Evolutionary conservation across 2,113 vertebrate species (phyloP), one percentile per base, ranked within the genome.

Genomic region (Oophaga pumilio): DNA sequence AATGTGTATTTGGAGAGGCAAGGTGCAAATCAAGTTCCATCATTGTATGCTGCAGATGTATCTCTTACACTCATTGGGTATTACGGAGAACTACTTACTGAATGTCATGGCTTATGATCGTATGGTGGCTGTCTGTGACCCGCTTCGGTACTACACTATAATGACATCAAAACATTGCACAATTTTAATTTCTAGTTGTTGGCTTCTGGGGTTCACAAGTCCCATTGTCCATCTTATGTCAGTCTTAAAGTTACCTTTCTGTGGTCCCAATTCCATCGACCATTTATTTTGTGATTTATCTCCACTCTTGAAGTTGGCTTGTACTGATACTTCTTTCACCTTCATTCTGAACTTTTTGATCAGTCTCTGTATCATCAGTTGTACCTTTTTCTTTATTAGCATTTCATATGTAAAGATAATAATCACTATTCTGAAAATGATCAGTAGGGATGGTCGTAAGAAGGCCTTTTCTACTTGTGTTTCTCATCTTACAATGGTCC

Each of bases 401-500:
- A 20, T 80, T 7, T 59, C 71, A 12, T 68, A 26, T 26, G 64
- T 82, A 60, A 22, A 87, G 17, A 78, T 62, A 50, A 80, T 60
- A n/a, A 3, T 50, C 3, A 84, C 86, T 49, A 85, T 28, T 73
- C 26, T 69, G 2, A 4, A 24, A 18, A 84, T 86, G 26, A 84
- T n/a, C 24, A 78, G 24, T 17, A 49, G 52, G 76, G 56, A 28
- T 24, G 82, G 43, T 59, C 80, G 50, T 18, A 43, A 43, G 28
- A 73, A 73, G 69, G 69, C 69, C 15, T 73, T 73, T 43, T 73
- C 69, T 73, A 82, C 68, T 15, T 89, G 83, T 62, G 79, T 77
- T 71, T 73, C 85, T 69, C 85, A 87, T 20, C 85, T 87, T 20
- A 83, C 78, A 0, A 88, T 89, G 7, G 91, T 91, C 24, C 43